These are phyloP conservation scores for Periphyllus acericola DNA, from an alignment of 2,888 invertebrate species.

Conservation along the genomic window DNA sequence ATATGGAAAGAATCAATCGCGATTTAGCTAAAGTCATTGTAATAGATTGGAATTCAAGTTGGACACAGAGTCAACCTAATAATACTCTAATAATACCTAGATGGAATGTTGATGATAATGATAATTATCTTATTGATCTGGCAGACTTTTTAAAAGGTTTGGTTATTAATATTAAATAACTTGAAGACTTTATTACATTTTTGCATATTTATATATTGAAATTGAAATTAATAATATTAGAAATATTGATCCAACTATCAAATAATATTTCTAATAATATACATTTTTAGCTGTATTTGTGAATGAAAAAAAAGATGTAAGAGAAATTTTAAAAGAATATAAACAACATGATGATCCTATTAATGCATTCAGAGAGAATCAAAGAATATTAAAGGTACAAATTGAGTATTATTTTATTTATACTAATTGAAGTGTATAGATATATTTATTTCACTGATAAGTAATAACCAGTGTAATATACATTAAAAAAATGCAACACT, in stretches of 20 bases:
- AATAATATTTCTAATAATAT: background rate
- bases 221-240: background rate
- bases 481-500: too few species aligned
- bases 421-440: background rate
- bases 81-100: slow-evolving; percentile 87
- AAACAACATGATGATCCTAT: slow-evolving; percentile 93
- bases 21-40: slow-evolving; percentile 90
- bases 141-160: slow-evolving; percentile 90
- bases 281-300: slow-evolving; percentile 82
- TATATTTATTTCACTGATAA: too few species aligned
- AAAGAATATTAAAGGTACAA: slow-evolving; percentile 76
- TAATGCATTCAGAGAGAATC: slow-evolving; percentile 90
- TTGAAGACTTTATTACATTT: background rate
- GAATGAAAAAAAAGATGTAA: slow-evolving; percentile 90
- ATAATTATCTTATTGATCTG: slow-evolving; percentile 86
- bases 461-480: background rate
- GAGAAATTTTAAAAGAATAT: slow-evolving; percentile 92
- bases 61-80: slow-evolving; percentile 87
- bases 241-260: too few species aligned
- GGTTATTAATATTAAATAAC: background rate
- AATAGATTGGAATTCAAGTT: slow-evolving; percentile 86
- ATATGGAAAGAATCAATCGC: slow-evolving; percentile 83
- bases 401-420: background rate
- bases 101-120: slow-evolving; percentile 94
- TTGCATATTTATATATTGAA: background rate